phyloP scores from a whole-genome alignment of 2,888 invertebrate species.

The Holacanthella duospinosa region DNA sequence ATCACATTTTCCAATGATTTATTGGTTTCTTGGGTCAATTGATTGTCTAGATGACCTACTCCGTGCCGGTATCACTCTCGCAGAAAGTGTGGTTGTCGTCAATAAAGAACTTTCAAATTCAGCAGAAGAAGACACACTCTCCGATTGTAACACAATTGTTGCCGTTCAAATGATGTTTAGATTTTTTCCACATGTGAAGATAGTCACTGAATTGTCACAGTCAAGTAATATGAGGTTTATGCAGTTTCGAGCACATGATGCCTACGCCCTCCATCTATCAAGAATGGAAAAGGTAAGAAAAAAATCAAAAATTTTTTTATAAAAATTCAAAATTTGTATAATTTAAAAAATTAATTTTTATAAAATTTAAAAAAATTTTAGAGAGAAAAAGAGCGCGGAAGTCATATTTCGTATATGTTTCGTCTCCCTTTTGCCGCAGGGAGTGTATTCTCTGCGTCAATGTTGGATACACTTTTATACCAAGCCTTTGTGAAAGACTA shows the following conservation, averaged over 20 bases:
- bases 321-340: neutral
- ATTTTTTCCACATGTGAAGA: slow-evolving; percentile 95
- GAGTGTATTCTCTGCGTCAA: slow-evolving; percentile 94
- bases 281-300: slow-evolving; percentile 90
- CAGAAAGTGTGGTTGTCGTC: slow-evolving; percentile 88
- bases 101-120: slow-evolving; percentile 95
- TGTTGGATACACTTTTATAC: slow-evolving; percentile 68
- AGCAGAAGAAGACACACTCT: slow-evolving; percentile 87
- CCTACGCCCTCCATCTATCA: slow-evolving; percentile 88
- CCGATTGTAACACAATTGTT: slow-evolving; percentile 97
- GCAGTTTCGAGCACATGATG: slow-evolving; percentile 96
- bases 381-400: slow-evolving; percentile 94
- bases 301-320: neutral
- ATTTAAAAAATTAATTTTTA: neutral
- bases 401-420: slow-evolving; percentile 98
- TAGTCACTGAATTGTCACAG: slow-evolving; percentile 93
- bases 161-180: slow-evolving; percentile 74
- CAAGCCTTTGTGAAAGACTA: slow-evolving; percentile 98
- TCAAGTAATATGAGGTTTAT: slow-evolving; percentile 98
- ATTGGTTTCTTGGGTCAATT: slow-evolving; percentile 96
- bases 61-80: slow-evolving; percentile 81
- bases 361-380: slow-evolving; percentile 40
- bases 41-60: slow-evolving; percentile 81
- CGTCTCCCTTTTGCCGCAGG: slow-evolving; percentile 95
- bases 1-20: slow-evolving; percentile 91